Conservation (phyloP, 2,797 vertebrate genomes). For the Phaenicophaeus curvirostris region DNA sequence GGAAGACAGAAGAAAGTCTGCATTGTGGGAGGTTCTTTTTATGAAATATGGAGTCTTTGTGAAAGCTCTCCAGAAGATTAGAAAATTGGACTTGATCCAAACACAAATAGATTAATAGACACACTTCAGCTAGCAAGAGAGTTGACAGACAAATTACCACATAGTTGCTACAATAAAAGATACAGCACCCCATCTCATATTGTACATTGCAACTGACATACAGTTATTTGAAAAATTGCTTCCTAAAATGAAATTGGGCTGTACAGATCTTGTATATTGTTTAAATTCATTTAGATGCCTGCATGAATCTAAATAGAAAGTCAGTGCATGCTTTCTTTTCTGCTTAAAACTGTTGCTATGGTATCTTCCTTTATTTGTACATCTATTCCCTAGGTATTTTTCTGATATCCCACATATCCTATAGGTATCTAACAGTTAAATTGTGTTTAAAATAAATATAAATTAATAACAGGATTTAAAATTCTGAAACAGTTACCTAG, state of each 20-base stretch:
- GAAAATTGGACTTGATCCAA: constrained; percentile 31
- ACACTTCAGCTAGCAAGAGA: constrained; percentile 6
- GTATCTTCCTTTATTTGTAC: neutral
- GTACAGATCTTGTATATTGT: neutral
- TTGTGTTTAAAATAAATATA: neutral
- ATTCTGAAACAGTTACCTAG: neutral
- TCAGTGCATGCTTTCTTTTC: neutral
- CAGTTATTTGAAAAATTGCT: neutral
- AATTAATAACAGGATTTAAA: neutral
- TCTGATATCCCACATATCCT: neutral
- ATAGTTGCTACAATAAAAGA: neutral
- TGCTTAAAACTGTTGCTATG: neutral
- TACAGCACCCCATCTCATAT: neutral
- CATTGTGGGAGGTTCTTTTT: constrained; percentile 52
- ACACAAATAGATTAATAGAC: constrained; percentile 32
- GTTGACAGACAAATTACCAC: constrained; percentile 29
- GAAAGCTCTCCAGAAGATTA: constrained; percentile 40
- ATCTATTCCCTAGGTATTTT: neutral
- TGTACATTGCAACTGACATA: neutral
- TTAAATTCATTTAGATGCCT: neutral
- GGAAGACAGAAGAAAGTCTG: constrained; percentile 42
- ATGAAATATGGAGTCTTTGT: constrained; percentile 13
- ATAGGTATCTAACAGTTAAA: neutral
- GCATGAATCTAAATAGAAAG: neutral
- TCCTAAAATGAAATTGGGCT: neutral